These are phyloP conservation scores for Vannuccia rotundouncinata DNA, from an alignment of 2,888 invertebrate species.

Conservation along the genomic window DNA sequence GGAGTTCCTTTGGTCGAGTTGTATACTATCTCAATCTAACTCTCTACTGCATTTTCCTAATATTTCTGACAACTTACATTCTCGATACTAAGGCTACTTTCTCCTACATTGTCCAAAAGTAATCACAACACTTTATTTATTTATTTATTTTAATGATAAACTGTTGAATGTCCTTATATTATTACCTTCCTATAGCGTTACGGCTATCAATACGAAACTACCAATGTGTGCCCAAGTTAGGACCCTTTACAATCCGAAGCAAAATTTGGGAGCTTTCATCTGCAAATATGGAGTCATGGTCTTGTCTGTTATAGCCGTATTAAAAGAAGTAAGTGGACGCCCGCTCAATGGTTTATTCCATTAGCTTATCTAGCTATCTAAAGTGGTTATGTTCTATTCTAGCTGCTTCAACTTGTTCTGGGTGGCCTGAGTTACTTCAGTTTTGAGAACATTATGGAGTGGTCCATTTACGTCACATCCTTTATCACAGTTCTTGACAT, in stretches of 20 bases:
- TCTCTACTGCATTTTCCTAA: conserved; percentile 57
- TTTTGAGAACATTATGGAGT: conserved; percentile 58
- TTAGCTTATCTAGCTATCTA: neutral
- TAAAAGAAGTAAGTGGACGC: conserved; percentile 30
- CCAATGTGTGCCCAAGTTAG: neutral
- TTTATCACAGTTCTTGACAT: conserved; percentile 58
- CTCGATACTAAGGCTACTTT: conserved; percentile 47
- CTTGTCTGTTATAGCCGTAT: conserved; percentile 46
- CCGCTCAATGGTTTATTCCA: too few relatives aligned
- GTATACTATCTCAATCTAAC: conserved; percentile 59
- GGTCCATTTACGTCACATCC: conserved; percentile 58
- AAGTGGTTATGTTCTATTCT: conserved; percentile 39
- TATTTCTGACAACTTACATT: conserved; percentile 57
- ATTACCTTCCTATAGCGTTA: too few relatives aligned
- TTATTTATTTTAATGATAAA: too few relatives aligned
- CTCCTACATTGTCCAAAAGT: conserved; percentile 21
- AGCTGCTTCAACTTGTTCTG: conserved; percentile 57
- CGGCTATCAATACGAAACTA: neutral
- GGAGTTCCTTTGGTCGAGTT: conserved; percentile 58
- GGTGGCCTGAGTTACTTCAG: conserved; percentile 57
- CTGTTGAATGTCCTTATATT: too few relatives aligned
- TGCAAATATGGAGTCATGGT: conserved; percentile 54
- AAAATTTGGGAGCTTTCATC: conserved; percentile 41
- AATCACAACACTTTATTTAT: too few relatives aligned
- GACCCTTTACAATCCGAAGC: neutral